These are phyloP conservation scores for Andrena camellia DNA, from an alignment of 2,888 invertebrate genomes.

Conservation along the genomic window DNA sequence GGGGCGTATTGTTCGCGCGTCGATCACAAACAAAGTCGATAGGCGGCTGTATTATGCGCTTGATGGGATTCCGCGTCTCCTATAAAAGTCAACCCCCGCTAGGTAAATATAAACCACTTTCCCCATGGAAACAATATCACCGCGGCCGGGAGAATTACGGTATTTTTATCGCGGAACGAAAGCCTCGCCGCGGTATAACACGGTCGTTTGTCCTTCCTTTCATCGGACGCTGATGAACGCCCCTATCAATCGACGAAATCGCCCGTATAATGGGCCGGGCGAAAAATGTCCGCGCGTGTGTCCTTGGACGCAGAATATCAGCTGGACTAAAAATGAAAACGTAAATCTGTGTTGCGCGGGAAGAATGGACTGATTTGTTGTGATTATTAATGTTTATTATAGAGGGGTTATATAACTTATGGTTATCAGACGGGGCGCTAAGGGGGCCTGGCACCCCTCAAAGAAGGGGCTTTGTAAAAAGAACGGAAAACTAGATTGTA, in stretches of 20 bases:
- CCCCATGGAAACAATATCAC: conserved; percentile 56
- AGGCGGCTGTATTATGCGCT: conserved; percentile 56
- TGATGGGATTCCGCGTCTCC: conserved; percentile 59
- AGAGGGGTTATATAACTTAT: too few relatives aligned
- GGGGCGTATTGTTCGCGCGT: conserved; percentile 50
- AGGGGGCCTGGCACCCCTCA: too few relatives aligned
- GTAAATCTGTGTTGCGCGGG: too few relatives aligned
- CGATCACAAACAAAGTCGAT: conserved; percentile 42
- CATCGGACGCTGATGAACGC: neutral
- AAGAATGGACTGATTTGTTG: too few relatives aligned
- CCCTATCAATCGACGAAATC: neutral
- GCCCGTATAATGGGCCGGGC: too few relatives aligned
- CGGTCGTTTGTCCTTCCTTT: neutral
- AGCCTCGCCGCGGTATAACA: neutral
- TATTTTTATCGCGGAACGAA: conserved; percentile 36
- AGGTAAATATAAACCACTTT: conserved; percentile 59
- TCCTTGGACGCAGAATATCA: too few relatives aligned
- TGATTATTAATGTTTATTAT: too few relatives aligned
- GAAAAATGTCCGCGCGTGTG: too few relatives aligned
- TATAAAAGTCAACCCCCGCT: conserved; percentile 54
- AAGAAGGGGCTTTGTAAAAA: too few relatives aligned
- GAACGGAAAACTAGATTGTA: too few relatives aligned
- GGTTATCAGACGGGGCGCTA: too few relatives aligned
- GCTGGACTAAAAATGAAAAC: too few relatives aligned
- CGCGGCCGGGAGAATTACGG: conserved; percentile 15